phyloP scores from a whole-genome alignment of 2,113 vertebrate genomes.

The Bostrychus sinensis region DNA sequence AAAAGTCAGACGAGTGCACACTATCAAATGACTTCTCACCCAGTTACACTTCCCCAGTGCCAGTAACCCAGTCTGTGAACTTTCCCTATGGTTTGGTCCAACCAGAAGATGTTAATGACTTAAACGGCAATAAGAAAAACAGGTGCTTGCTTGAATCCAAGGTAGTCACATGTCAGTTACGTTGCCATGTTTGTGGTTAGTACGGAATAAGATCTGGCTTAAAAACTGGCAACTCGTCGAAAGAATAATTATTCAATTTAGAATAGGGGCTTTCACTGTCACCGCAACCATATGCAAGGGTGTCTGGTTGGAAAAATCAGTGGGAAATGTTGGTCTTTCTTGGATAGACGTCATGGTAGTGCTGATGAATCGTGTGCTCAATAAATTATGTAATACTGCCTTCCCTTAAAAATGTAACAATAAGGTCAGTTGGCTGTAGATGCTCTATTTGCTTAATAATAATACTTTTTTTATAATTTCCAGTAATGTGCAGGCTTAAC shows the following conservation, averaged over 20 bases:
- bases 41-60: slow-evolving; percentile 46
- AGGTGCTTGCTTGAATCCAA: slow-evolving; percentile 40
- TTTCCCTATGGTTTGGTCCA: slow-evolving; percentile 38
- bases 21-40: slow-evolving; percentile 58
- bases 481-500: too few species aligned
- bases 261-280: slow-evolving; percentile 10
- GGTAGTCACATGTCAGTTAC: slow-evolving; percentile 44
- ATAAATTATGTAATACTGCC: slow-evolving; percentile 61
- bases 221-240: slow-evolving; percentile 27
- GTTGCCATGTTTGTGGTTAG: slow-evolving; percentile 26
- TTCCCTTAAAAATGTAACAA: slow-evolving; percentile 29
- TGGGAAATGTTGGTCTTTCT: slow-evolving; percentile 27
- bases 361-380: slow-evolving; percentile 50
- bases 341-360: slow-evolving; percentile 16
- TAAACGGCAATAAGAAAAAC: slow-evolving; percentile 62
- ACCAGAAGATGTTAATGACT: slow-evolving; percentile 53
- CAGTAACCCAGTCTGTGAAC: slow-evolving; percentile 55
- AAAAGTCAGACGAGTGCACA: slow-evolving; percentile 34
- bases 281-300: background rate
- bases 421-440: slow-evolving; percentile 46
- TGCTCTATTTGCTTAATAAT: too few species aligned
- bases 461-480: too few species aligned
- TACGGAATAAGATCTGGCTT: slow-evolving; percentile 22
- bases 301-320: slow-evolving; percentile 2
- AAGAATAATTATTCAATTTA: slow-evolving; percentile 35